Base-by-base conservation (phyloP, 1,140 invertebrate species). In the Atta cephalotes region DNA sequence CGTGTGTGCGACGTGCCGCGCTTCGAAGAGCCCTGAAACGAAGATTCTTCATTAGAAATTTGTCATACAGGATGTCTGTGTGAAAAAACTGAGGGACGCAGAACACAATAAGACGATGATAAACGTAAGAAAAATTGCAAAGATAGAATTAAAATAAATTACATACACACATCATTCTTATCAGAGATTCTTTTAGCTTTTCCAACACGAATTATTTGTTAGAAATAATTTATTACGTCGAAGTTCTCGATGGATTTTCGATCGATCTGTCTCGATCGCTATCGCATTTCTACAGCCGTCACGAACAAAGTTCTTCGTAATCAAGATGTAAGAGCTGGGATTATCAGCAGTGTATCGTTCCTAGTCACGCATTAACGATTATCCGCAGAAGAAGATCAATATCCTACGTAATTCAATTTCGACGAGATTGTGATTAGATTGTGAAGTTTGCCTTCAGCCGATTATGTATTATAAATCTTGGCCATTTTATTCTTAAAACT, bases 1-100 rank as follows among this genome's bases (percentile, higher is more conserved):
- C 96, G 96, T 28, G 96, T 95, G 91, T 91, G 95, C 92, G 95
- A 93, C 49, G 94, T 92, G 85, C 95, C 95, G 66, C 96, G 95
- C 88, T 96, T 96, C 93, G 96, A 95, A 78, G 96, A 94, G 87
- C 91, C 88, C 95, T 95, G 90, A 45, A 91, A 90, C 9, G 18
- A 12, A 0, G 58, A 35, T 51, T 76, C 1, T 12, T 63, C 31
- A 16, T 86, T 62, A 66, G 35, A 39, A 3, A 70, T n/a, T 21
- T n/a, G 6, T 66, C 10, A 39, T 6, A 49, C 2, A 14, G 9
- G 5, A 31, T n/a, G 6, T 68, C 1, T 12, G 10, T 39, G 77
- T 65, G 7, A 35, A 51, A 53, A 70, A 35, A 16, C 1, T 10
- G 53, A 58, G n/a, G 5, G 16, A 35, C 14, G 12, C 25, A 31